A percentile compares a stretch with the other conserved stretches of the same genome.
Conservation (phyloP, 2,113 vertebrate genomes). For the Pipa parva region DNA sequence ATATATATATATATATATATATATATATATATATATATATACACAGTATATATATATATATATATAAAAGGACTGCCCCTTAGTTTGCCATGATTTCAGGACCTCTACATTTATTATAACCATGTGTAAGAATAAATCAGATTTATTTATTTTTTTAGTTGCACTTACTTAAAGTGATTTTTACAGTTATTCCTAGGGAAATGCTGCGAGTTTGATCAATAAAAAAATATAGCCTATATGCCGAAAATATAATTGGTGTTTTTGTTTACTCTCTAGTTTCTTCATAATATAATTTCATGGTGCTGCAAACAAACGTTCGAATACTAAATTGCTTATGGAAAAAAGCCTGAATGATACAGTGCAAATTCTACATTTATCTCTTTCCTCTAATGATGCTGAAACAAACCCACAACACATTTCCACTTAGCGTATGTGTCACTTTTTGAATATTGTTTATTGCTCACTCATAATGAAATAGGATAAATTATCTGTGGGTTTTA, state of each 20-base stretch:
- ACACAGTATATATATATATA: too few species aligned
- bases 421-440: neutral
- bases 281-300: conserved; percentile 33
- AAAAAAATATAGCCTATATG: conserved; percentile 16
- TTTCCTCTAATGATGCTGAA: conserved; percentile 10
- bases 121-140: neutral
- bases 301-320: conserved; percentile 26
- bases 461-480: neutral
- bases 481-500: too few species aligned
- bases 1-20: too few species aligned
- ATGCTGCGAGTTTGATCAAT: conserved; percentile 2
- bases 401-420: neutral
- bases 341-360: neutral
- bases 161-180: neutral
- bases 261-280: conserved; percentile 15
- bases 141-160: neutral
- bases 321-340: conserved; percentile 22
- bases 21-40: too few species aligned
- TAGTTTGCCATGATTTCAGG: too few species aligned
- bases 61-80: too few species aligned
- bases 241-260: conserved; percentile 27
- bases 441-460: neutral
- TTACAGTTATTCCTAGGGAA: neutral
- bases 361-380: conserved; percentile 12
- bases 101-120: too few species aligned